Base-by-base conservation (phyloP, 2,113 vertebrate genomes). In the Gadus chalcogrammus region DNA sequence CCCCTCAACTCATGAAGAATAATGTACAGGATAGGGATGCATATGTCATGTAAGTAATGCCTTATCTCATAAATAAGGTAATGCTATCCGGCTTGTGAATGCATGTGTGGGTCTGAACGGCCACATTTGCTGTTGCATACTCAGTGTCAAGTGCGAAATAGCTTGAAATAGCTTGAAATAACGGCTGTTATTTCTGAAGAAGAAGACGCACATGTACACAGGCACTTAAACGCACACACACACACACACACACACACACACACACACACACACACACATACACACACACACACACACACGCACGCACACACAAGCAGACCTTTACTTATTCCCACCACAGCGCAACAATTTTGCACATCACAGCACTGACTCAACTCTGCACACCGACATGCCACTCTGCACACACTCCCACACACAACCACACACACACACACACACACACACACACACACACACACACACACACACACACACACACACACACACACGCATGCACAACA, bases 111-210 rank as follows among this genome's bases (percentile, higher is more conserved):
- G 64, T 18, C 3, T 48, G 64, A 0, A 31, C 20, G 38, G 55
- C 20, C 12, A 24, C 24, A 48, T 48, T 48, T 12, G 42, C 42
- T 48, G 42, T 48, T 48, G 42, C 42, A 48, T 12, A 12, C 42
- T 48, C 42, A 48, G 12, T 48, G 42, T 48, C 42, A 48, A 48
- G 42, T 48, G 42, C 1, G 42, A 48, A 48, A 52, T 27, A 42
- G 12, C 9, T 48, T 71, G 68, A 75, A 70, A 52, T 27, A 42
- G 11, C 6, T 48, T 71, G 68, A 75, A 70, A 80, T 78, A 71
- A 64, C 71, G 78, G 68, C 42, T 48, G 8, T 77, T 71, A 82
- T 86, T 56, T 67, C 18, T 73, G 52, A 64, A 72, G 56, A 78
- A 76, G 80, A 74, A 74, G 38, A 15, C 42, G 42, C 63, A 67